phyloP scores from a whole-genome alignment of 2,888 invertebrate species.

The Euspilapteryx auroguttella region DNA sequence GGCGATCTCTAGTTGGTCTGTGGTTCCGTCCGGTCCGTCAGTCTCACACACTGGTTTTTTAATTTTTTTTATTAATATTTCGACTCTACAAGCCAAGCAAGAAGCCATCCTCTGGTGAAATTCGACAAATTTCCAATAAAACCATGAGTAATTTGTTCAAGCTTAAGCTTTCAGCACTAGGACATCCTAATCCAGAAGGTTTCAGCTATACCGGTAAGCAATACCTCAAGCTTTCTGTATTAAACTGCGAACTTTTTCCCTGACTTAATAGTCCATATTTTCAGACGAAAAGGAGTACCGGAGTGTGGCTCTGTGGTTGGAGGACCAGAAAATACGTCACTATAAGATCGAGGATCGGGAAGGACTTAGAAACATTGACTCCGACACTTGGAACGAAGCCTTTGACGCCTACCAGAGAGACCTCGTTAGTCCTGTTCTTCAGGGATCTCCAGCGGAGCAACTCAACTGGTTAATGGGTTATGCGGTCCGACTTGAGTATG shows the following conservation, averaged over 20 bases:
- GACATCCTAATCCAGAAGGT: slow-evolving; percentile 73
- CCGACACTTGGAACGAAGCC: slow-evolving; percentile 70
- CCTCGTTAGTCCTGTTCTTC: slow-evolving; percentile 70
- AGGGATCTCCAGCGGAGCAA: slow-evolving; percentile 65
- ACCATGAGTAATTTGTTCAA: slow-evolving; percentile 67
- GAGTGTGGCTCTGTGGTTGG: slow-evolving; percentile 85
- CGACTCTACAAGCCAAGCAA: no score
- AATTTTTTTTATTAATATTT: no score
- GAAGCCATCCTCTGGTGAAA: neutral
- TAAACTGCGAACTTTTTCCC: neutral
- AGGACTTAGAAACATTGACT: slow-evolving; percentile 68
- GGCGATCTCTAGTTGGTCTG: no score
- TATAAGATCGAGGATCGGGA: slow-evolving; percentile 82
- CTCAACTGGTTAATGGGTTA: slow-evolving; percentile 85
- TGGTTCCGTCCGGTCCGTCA: no score
- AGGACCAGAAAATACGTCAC: slow-evolving; percentile 89
- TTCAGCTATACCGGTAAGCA: slow-evolving; percentile 71
- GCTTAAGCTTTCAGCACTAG: slow-evolving; percentile 75
- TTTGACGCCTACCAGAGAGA: slow-evolving; percentile 76
- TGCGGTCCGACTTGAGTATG: slow-evolving; percentile 82
- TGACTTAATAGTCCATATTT: neutral
- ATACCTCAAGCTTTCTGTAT: neutral
- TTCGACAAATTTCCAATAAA: slow-evolving; percentile 1
- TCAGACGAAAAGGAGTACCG: slow-evolving; percentile 80
- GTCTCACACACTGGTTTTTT: no score